Conservation (phyloP, 1,140 invertebrate species). For the Vanessa atalanta region DNA sequence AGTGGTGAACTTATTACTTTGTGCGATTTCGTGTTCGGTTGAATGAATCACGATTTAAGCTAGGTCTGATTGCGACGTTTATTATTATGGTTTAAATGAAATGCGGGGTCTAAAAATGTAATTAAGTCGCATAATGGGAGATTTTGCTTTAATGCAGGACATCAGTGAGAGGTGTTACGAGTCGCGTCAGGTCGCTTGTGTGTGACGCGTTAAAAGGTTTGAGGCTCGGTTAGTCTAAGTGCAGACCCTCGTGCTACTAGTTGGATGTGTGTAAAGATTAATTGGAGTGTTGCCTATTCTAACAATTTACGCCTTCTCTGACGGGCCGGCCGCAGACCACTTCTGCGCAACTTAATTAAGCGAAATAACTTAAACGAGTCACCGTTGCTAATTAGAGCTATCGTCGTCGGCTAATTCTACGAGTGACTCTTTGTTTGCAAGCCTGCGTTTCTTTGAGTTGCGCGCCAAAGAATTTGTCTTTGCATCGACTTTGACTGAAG, state of each 20-base stretch:
- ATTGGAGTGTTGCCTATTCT: conserved; percentile 77
- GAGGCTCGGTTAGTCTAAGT: conserved; percentile 67
- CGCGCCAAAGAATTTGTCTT: conserved; percentile 78
- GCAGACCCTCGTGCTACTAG: conserved; percentile 68
- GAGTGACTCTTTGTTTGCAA: conserved; percentile 74
- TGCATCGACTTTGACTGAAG: conserved; percentile 71
- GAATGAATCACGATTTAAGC: conserved; percentile 40
- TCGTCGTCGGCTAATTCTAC: conserved; percentile 76
- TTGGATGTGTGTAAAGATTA: conserved; percentile 80
- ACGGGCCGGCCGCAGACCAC: conserved; percentile 75
- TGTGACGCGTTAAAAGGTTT: conserved; percentile 63
- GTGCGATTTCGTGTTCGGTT: conserved; percentile 44
- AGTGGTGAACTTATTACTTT: conserved; percentile 49
- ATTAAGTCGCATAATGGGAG: conserved; percentile 39
- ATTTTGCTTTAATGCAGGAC: conserved; percentile 33
- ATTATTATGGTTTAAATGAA: conserved; percentile 34
- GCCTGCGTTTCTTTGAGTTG: conserved; percentile 71
- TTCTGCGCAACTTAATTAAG: conserved; percentile 79
- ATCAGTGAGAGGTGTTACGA: conserved; percentile 29
- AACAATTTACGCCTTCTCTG: conserved; percentile 75
- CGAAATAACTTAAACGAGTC: conserved; percentile 79
- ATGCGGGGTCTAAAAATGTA: conserved; percentile 37
- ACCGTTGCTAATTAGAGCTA: conserved; percentile 78
- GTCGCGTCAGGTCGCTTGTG: conserved; percentile 43
- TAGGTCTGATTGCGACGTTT: conserved; percentile 20